These are phyloP conservation scores for Delichon dasypus DNA, from an alignment of 2,797 vertebrate species.

Conservation along the genomic window DNA sequence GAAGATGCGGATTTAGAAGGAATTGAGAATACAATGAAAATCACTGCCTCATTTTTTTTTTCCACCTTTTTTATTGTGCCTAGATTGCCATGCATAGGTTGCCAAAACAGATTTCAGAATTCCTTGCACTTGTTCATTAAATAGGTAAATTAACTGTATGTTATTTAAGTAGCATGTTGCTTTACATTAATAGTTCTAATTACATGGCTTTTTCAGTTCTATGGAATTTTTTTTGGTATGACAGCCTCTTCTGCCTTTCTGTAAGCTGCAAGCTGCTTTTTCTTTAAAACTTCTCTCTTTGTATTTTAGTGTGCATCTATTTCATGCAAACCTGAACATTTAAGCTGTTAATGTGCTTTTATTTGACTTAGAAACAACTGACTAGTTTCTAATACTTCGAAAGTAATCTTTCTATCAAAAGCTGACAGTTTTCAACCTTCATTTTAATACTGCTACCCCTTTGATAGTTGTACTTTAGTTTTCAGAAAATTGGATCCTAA, in stretches of 20 bases:
- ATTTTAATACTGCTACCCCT: not conserved
- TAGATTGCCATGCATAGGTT: not conserved
- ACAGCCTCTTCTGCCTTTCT: not conserved
- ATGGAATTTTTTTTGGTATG: not conserved
- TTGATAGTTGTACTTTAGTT: constrained; percentile 15
- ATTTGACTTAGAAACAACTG: not conserved
- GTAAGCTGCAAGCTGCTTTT: not conserved
- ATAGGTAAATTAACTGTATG: not conserved
- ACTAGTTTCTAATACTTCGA: not conserved
- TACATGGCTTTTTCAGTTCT: not conserved
- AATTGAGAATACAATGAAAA: not conserved
- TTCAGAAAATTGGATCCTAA: constrained; percentile 8
- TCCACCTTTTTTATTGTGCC: accelerated
- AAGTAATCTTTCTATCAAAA: constrained; percentile 45
- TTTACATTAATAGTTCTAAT: not conserved
- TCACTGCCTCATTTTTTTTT: accelerated
- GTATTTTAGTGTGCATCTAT: not conserved
- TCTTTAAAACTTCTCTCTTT: not conserved
- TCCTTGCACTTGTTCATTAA: not conserved
- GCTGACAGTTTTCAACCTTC: constrained; percentile 24
- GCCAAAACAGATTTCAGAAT: not conserved
- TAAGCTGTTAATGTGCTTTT: not conserved
- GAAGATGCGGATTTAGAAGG: not conserved
- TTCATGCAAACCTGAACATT: not conserved
- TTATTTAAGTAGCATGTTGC: not conserved